phyloP scores from a whole-genome alignment of 2,113 vertebrate genomes.

The Callospermophilus lateralis region DNA sequence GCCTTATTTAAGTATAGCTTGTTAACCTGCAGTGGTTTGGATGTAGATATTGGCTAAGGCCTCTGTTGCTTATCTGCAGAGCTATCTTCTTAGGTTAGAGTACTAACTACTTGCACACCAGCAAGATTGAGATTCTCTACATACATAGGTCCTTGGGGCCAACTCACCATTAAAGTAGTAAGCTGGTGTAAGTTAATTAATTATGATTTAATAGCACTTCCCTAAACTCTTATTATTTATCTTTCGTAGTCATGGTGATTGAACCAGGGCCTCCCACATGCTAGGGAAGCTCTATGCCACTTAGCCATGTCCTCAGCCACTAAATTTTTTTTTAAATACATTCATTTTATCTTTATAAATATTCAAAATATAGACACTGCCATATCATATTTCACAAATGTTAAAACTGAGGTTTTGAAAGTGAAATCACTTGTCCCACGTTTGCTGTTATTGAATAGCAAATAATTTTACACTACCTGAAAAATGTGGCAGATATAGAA shows the following conservation, averaged over 20 bases:
- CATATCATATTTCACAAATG: neutral
- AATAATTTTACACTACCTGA: neutral
- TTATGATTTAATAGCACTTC: neutral
- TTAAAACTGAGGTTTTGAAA: neutral
- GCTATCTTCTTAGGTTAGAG: neutral
- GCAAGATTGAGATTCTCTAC: too few species aligned
- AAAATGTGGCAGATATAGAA: neutral
- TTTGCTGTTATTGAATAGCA: neutral
- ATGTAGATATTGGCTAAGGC: neutral
- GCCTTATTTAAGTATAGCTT: neutral
- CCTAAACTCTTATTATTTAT: neutral
- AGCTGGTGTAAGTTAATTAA: neutral
- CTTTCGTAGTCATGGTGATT: neutral
- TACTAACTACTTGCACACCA: too few species aligned
- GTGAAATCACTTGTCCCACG: neutral
- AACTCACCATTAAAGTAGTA: neutral
- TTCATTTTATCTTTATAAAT: neutral
- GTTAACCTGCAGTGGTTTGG: accelerated
- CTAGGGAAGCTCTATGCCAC: neutral
- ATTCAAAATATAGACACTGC: neutral
- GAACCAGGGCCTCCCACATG: neutral
- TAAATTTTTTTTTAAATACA: neutral
- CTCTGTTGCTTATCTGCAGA: neutral
- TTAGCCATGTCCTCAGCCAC: neutral
- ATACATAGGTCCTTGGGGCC: neutral